These are phyloP conservation scores for Galemys pyrenaicus DNA, from an alignment of 2,113 vertebrate species.

Conservation along the genomic window DNA sequence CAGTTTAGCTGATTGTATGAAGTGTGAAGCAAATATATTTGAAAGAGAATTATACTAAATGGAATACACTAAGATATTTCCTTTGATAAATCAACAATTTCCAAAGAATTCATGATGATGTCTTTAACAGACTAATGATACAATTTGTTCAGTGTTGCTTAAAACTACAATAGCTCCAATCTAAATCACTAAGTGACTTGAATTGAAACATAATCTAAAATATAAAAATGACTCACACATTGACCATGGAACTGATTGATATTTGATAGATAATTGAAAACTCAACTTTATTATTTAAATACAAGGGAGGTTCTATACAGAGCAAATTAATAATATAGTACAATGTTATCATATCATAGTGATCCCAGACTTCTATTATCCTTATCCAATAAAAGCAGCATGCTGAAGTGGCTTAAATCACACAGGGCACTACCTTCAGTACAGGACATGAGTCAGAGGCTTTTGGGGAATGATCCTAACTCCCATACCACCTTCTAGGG, in stretches of 20 bases:
- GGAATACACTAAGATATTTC: not conserved
- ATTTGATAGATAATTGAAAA: conserved; percentile 16
- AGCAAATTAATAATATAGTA: not conserved
- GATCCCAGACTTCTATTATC: not conserved
- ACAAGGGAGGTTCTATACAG: not conserved
- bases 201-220: not conserved
- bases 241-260: not conserved
- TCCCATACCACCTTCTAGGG: not conserved
- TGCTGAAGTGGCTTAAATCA: not conserved
- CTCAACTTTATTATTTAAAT: not conserved
- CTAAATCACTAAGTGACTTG: not conserved
- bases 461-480: too few species aligned
- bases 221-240: not conserved
- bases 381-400: not conserved
- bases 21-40: not conserved
- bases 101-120: conserved; percentile 3
- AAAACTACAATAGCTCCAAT: not conserved
- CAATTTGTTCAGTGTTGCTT: conserved; percentile 18
- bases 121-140: conserved; percentile 21
- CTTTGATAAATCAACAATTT: conserved; percentile 49
- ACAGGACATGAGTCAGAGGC: not conserved
- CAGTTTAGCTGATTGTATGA: not conserved
- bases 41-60: not conserved
- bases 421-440: not conserved
- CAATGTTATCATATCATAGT: not conserved